Percentiles rank a stretch among this genome's conserved stretches.
Conservation (phyloP, 2,888 invertebrate genomes). For the Lumbricus terrestris region DNA sequence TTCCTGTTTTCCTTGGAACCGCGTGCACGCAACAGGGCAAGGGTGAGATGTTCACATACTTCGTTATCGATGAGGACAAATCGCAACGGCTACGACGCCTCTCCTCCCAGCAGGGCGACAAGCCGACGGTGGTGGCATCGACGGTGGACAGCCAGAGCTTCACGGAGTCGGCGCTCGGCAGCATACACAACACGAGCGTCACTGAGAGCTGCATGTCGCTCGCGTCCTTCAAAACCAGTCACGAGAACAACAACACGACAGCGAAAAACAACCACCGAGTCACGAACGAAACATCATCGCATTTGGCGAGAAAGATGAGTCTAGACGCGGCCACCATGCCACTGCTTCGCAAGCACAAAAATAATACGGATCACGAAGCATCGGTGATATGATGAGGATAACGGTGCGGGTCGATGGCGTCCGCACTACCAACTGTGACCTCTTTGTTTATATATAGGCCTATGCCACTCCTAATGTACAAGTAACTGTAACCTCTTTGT, state of each 20-base stretch:
- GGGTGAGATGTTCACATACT: constrained; percentile 59
- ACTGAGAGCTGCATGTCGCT: not conserved
- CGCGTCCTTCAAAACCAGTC: not conserved
- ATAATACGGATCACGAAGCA: no score
- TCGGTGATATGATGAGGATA: not conserved
- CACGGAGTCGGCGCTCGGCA: constrained; percentile 4
- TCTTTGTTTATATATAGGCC: no score
- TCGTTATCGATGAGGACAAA: constrained; percentile 52
- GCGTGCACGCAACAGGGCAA: constrained; percentile 55
- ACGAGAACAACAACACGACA: constrained; percentile 8
- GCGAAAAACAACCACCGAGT: not conserved
- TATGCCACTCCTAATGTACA: no score
- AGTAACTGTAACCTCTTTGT: not conserved
- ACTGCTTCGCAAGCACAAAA: not conserved
- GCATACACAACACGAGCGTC: not conserved
- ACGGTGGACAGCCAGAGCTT: not conserved
- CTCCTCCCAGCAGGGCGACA: not conserved
- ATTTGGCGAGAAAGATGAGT: not conserved
- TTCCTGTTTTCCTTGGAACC: not conserved
- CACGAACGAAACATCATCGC: not conserved
- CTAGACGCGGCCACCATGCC: not conserved
- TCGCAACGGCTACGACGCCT: constrained; percentile 35
- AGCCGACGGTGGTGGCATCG: no score
- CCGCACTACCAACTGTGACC: no score
- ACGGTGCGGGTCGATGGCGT: not conserved